Base-by-base conservation (phyloP, 2,888 invertebrate genomes). In the Drosophila birchii region DNA sequence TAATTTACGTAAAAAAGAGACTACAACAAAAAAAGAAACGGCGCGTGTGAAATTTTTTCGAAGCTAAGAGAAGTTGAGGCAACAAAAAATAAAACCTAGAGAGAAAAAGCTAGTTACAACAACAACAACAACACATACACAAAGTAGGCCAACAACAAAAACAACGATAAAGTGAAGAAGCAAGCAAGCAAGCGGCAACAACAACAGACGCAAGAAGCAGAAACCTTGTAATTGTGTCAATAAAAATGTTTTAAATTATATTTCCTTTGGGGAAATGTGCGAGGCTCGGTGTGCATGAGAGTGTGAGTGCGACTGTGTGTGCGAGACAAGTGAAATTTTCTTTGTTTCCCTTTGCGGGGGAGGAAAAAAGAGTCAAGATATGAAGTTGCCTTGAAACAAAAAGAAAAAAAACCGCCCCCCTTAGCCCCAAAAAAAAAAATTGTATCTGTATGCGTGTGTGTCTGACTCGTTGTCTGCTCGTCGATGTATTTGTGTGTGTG, bases 111-210 rank as follows among this genome's bases (percentile, higher is more conserved):
- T 38, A 43, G 47, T 61, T n/a, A n/a, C n/a, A n/a, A 47, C 69
- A 72, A 73, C 78, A 85, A 85, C 78, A 85, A 85, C 79, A 81
- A 78, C 78, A 81, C 79, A 78, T 78, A 82, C 79, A 78, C 73
- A 82, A 89, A 90, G 89, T 89, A 89, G 89, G 89, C 89, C 90
- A 90, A 87, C 88, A 90, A 86, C 77, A 90, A 86, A 75, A 84
- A 78, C 79, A 84, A 72, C 69, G 34, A 53, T 53, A 36, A 36
- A 53, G 11, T 23, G 51, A 75, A 76, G 60, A 61, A 61, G 77
- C 72, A 60, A 68, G 62, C 69, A 70, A 62, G 56, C 68, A 76
- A 61, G 63, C 69, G 68, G 70, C 70, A 69, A 56, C 71, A 75
- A 70, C 78, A 68, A 53, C 67, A 59, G 43, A 54, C 60, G 54